Evolutionary conservation across 1,140 invertebrate species (phyloP).

Genomic region (Drosophila sturtevanti): DNA sequence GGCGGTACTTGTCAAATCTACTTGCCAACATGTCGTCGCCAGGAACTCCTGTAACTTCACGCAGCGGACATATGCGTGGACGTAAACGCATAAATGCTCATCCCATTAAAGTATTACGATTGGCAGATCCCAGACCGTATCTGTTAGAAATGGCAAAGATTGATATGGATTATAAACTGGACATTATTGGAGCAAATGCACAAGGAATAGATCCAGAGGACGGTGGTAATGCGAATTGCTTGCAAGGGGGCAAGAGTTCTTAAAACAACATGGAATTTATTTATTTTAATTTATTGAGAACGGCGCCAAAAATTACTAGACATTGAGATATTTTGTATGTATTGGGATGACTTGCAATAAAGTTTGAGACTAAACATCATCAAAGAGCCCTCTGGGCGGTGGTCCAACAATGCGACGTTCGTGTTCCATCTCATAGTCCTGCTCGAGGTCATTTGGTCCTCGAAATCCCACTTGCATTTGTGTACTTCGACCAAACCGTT

Average conservation of each 20-base stretch:
- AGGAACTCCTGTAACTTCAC: conserved; percentile 25
- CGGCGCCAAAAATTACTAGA: conserved; percentile 40
- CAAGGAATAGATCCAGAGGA: background rate
- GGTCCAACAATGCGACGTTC: conserved; percentile 84
- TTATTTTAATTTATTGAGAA: conserved; percentile 14
- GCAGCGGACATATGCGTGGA: conserved; percentile 14
- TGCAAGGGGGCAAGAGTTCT: too few species aligned
- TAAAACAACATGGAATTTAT: background rate
- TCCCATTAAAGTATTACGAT: conserved; percentile 3
- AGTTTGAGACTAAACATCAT: conserved; percentile 87
- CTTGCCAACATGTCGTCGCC: background rate
- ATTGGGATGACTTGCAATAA: conserved; percentile 21
- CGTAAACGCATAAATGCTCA: conserved; percentile 32
- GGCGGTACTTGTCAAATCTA: background rate
- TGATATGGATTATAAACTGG: background rate
- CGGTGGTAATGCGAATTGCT: too few species aligned
- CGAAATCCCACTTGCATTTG: conserved; percentile 82
- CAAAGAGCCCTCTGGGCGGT: conserved; percentile 91
- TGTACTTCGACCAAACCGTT: conserved; percentile 86
- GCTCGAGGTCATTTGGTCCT: conserved; percentile 75
- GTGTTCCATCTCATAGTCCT: conserved; percentile 81
- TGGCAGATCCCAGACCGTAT: background rate
- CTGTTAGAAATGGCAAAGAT: background rate
- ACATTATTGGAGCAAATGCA: background rate
- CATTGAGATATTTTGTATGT: conserved; percentile 40